phyloP scores from a whole-genome alignment of 2,113 vertebrate species.

The Junco hyemalis region DNA sequence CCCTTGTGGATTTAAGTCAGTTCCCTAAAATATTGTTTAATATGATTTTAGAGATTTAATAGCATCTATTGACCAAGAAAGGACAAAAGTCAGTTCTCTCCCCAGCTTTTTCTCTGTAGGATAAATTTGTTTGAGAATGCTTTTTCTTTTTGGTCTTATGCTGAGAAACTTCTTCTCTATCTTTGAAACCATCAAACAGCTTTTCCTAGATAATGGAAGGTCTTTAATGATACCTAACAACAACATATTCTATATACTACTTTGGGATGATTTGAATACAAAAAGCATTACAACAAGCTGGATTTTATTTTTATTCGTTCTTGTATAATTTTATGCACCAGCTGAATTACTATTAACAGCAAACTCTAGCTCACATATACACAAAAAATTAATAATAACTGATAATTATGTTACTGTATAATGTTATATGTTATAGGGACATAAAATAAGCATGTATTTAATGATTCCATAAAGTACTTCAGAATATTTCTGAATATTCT shows the following conservation, averaged over 20 bases:
- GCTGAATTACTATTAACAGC: neutral
- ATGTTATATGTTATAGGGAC: neutral
- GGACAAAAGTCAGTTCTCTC: neutral
- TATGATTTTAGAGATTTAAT: conserved; percentile 20
- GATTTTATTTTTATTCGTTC: neutral
- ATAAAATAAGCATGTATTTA: conserved; percentile 2
- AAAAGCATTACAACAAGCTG: neutral
- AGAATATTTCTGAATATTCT: conserved; percentile 30
- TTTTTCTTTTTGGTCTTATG: neutral
- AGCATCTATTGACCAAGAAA: neutral
- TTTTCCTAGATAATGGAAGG: neutral
- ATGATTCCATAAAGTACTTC: neutral
- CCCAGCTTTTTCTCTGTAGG: neutral
- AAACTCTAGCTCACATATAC: neutral
- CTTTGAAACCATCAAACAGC: neutral
- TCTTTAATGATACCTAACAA: neutral
- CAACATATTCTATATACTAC: neutral
- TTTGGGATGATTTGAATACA: neutral
- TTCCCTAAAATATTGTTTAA: conserved; percentile 47
- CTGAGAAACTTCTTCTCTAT: neutral
- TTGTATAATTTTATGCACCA: neutral
- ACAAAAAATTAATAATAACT: neutral
- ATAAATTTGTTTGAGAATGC: neutral
- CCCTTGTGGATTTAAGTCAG: conserved; percentile 5
- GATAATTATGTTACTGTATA: neutral